A percentile compares a stretch with the other conserved stretches of the same genome.
Evolutionary conservation across 64 coral and sea anemone genomes (phyloP).

Genomic region (Stylophora pistillata): DNA sequence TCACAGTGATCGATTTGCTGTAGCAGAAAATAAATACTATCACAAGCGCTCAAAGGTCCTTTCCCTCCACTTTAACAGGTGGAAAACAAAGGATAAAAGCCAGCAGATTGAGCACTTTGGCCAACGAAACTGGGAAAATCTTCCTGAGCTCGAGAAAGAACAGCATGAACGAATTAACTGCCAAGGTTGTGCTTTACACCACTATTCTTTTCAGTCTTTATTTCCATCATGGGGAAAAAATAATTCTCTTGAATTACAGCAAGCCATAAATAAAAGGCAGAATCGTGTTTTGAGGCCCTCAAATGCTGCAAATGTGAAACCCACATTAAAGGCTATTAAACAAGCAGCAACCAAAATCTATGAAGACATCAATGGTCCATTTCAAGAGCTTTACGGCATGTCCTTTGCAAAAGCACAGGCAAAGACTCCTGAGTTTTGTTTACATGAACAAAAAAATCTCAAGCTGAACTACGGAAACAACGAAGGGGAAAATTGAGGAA

Average conservation of each 20-base stretch:
- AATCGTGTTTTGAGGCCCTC: no score
- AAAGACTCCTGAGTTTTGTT: not conserved
- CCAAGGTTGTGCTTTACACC: constrained; percentile 27
- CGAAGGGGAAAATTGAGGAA: not conserved
- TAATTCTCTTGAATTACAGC: not conserved
- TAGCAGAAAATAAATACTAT: no score
- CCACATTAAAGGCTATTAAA: constrained; percentile 38
- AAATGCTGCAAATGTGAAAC: not conserved
- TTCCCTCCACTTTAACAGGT: constrained; percentile 3
- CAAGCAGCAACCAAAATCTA: constrained; percentile 28
- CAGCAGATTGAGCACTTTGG: not conserved
- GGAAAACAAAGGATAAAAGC: not conserved
- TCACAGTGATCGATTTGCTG: constrained; percentile 7
- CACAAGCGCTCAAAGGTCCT: constrained; percentile 8
- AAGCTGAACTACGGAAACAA: constrained; percentile 11
- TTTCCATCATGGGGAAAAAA: constrained; percentile 38
- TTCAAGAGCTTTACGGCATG: constrained; percentile 44
- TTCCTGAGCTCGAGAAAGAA: constrained; percentile 32
- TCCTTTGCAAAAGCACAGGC: constrained; percentile 41
- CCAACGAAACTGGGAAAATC: not conserved
- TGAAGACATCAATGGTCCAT: constrained; percentile 39
- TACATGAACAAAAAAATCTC: constrained; percentile 32
- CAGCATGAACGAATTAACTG: constrained; percentile 24
- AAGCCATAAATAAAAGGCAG: no score
- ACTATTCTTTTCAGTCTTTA: constrained; percentile 33